Evolutionary conservation across 1,140 invertebrate species (phyloP).

Genomic region (Aphelinus certus): DNA sequence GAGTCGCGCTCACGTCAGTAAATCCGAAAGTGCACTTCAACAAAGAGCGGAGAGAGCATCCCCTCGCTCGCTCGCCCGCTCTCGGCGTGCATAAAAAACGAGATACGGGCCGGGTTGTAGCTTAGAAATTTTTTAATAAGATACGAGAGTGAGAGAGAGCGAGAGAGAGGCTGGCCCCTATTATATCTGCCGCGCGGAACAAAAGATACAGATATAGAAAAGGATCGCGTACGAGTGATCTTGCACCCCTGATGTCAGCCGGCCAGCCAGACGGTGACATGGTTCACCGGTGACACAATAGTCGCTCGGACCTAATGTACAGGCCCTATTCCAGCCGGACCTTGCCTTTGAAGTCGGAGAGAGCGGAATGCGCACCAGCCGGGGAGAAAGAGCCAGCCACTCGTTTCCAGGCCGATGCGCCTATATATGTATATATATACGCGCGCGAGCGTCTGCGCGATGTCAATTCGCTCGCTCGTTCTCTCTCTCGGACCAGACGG

Average conservation of each 20-base stretch:
- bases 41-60: slow-evolving; percentile 32
- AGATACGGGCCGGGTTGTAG: not conserved
- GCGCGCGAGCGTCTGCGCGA: not conserved
- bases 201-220: slow-evolving; percentile 11
- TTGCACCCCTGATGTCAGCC: slow-evolving; percentile 41
- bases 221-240: slow-evolving; percentile 39
- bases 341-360: slow-evolving; percentile 47
- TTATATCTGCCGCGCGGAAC: slow-evolving; percentile 1
- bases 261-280: slow-evolving; percentile 35
- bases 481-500: not conserved
- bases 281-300: slow-evolving; percentile 41
- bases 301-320: slow-evolving; percentile 38
- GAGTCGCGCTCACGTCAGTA: not conserved
- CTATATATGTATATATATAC: not conserved
- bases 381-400: slow-evolving; percentile 38
- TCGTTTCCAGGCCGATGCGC: slow-evolving; percentile 43
- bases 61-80: not conserved
- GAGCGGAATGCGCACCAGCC: not conserved
- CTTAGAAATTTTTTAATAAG: slow-evolving; percentile 34
- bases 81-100: not conserved
- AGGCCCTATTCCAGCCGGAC: slow-evolving; percentile 41
- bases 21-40: slow-evolving; percentile 34
- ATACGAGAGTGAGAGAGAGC: slow-evolving; percentile 2
- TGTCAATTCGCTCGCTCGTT: slow-evolving; percentile 26
- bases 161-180: not conserved